Evolutionary conservation across 2,113 vertebrate species (phyloP), one percentile per base, ranked within the genome.

Genomic region (Xiphorhynchus elegans): DNA sequence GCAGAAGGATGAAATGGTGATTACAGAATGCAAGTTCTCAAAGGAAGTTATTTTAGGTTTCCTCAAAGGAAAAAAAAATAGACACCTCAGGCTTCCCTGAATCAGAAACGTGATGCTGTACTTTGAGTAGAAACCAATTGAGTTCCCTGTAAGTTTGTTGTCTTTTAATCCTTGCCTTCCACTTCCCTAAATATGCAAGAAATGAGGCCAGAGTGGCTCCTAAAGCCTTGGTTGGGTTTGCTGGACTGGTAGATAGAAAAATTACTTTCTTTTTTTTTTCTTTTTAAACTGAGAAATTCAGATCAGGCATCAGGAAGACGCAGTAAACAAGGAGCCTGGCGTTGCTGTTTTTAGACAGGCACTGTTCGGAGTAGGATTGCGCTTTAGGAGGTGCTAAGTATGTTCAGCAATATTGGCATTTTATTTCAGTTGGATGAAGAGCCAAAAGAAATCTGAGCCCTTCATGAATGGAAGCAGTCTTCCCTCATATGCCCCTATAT

Each of bases 361-460:
- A 37, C n/a, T 10, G 46, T 70, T 95, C 7, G 0, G 91, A 94
- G 63, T 80, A 85, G 87, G 82, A 93, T 90, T 91, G 85, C 4
- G 1, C 82, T 95, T 93, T 58, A 67, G 83, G 87, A 96, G 75
- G 80, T 95, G 94, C 93, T 83, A 91, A 94, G 78, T 90, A 59
- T 88, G 87, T 95, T 94, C 90, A 90, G 92, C 87, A 90, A 59
- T 93, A 86, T 23, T 96, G 85, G 72, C 87, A 37, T 95, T 93
- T 95, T 79, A 31, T 84, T 94, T 88, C 90, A 53, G 35, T 50
- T 47, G 63, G 59, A 52, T 77, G 90, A 72, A 93, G 79, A 83
- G 77, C 55, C 3, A 3, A 88, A 88, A 91, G 85, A 74, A 84
- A 90, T 86, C 90, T 78, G 72, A 90, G 68, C 60, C 49, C 70